Percentiles rank a stretch among this genome's conserved stretches.
These are phyloP conservation scores for Papilio machaon DNA, from an alignment of 1,140 invertebrate species.

Conservation along the genomic window DNA sequence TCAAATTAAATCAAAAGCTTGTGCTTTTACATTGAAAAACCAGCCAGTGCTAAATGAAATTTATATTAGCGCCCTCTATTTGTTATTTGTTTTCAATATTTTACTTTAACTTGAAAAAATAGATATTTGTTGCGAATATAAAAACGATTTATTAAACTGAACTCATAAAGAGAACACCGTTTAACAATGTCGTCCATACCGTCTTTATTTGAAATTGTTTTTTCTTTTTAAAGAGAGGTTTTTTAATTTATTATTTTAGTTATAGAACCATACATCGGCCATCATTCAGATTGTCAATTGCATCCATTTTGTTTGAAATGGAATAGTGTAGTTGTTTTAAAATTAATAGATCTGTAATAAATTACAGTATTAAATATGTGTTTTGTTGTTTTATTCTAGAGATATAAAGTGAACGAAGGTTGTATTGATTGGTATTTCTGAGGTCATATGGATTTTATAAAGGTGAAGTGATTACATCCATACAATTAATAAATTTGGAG, in stretches of 20 bases:
- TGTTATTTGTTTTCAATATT: slow-evolving; percentile 3
- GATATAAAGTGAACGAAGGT: no score
- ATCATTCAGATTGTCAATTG: slow-evolving; percentile 45
- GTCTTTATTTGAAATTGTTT: slow-evolving; percentile 51
- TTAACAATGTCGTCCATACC: not conserved
- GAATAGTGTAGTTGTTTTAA: slow-evolving; percentile 56
- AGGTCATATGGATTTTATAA: not conserved
- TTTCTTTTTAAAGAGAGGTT: slow-evolving; percentile 43
- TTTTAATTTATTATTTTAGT: slow-evolving; percentile 50
- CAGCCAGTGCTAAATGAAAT: not conserved
- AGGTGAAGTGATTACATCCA: not conserved
- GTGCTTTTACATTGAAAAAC: not conserved
- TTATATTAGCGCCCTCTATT: not conserved
- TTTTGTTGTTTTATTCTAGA: slow-evolving; percentile 46
- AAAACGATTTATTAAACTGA: not conserved
- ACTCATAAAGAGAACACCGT: not conserved
- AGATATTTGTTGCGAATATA: not conserved
- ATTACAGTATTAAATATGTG: slow-evolving; percentile 76
- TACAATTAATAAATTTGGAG: no score
- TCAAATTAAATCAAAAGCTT: not conserved
- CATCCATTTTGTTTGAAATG: slow-evolving; percentile 48
- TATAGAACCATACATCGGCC: slow-evolving; percentile 32
- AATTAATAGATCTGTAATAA: slow-evolving; percentile 76
- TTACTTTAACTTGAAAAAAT: not conserved
- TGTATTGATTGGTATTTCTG: no score